Evolutionary conservation across 2,113 vertebrate genomes (phyloP).

Genomic region (Chinchilla lanigera): DNA sequence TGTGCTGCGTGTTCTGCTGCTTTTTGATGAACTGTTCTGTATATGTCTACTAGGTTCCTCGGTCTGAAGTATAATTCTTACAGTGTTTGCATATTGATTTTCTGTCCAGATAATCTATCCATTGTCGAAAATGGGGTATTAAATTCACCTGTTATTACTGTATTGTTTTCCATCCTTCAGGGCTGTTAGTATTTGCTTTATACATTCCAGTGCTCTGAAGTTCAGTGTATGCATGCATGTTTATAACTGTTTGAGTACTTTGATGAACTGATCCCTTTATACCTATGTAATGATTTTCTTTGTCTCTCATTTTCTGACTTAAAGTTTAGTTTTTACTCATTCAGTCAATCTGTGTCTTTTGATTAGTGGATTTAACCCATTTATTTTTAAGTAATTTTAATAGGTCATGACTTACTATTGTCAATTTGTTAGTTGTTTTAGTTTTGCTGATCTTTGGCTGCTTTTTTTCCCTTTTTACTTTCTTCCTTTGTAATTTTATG

Average conservation of each 20-base stretch:
- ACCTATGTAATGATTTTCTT: background rate
- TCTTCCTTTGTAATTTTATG: background rate
- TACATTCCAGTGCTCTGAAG: background rate
- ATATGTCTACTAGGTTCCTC: background rate
- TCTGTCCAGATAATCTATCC: background rate
- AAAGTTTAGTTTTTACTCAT: background rate
- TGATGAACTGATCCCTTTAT: background rate
- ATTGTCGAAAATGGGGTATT: background rate
- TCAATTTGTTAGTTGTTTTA: background rate
- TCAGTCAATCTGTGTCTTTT: background rate
- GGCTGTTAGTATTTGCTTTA: background rate
- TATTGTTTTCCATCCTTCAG: background rate
- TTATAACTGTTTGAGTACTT: background rate
- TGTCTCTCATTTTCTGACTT: background rate
- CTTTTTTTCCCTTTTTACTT: background rate
- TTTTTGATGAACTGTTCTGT: background rate
- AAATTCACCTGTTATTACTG: background rate
- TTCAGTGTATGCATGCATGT: background rate
- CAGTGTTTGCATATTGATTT: background rate
- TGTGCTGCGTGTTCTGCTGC: background rate
- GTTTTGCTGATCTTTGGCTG: background rate
- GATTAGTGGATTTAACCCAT: background rate
- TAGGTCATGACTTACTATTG: background rate
- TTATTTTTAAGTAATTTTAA: background rate
- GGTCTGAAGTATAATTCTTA: background rate